These are phyloP conservation scores for Neofelis nebulosa DNA, from an alignment of 2,113 vertebrate genomes.

Conservation along the genomic window DNA sequence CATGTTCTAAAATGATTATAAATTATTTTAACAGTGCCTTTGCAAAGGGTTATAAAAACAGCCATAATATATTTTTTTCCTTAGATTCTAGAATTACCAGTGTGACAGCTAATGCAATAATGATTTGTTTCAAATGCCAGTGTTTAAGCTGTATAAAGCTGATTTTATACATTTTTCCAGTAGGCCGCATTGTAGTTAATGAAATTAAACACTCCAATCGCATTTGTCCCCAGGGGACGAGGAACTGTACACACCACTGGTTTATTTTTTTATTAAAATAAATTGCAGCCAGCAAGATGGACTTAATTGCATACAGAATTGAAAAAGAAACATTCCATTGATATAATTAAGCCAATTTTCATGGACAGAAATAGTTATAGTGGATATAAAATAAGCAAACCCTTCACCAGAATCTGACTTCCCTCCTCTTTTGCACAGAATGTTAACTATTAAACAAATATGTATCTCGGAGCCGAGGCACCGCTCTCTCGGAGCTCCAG, in stretches of 20 bases:
- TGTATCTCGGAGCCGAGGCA: constrained; percentile 67
- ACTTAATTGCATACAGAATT: constrained; percentile 94
- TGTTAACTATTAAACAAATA: constrained; percentile 94
- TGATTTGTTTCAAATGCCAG: constrained; percentile 94
- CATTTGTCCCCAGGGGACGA: constrained; percentile 90
- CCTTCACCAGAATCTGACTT: constrained; percentile 87
- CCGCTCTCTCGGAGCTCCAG: constrained; percentile 79
- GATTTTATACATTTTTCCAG: constrained; percentile 95
- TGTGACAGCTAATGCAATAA: constrained; percentile 90
- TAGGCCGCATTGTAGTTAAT: constrained; percentile 96
- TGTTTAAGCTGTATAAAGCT: constrained; percentile 91
- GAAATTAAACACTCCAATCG: constrained; percentile 97
- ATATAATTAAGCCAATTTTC: constrained; percentile 97
- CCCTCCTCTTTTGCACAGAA: constrained; percentile 83
- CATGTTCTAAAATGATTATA: constrained; percentile 86
- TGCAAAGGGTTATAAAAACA: constrained; percentile 89
- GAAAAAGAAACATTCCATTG: constrained; percentile 93
- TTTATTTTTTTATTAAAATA: constrained; percentile 98
- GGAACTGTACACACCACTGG: constrained; percentile 93
- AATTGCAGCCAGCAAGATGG: constrained; percentile 95
- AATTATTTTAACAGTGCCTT: constrained; percentile 88
- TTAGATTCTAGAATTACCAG: constrained; percentile 88
- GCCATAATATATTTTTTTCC: constrained; percentile 87
- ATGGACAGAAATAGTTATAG: constrained; percentile 91
- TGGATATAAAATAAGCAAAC: constrained; percentile 93